Conservation (phyloP, 2,797 vertebrate species). For the Threskiornis aethiopicus region DNA sequence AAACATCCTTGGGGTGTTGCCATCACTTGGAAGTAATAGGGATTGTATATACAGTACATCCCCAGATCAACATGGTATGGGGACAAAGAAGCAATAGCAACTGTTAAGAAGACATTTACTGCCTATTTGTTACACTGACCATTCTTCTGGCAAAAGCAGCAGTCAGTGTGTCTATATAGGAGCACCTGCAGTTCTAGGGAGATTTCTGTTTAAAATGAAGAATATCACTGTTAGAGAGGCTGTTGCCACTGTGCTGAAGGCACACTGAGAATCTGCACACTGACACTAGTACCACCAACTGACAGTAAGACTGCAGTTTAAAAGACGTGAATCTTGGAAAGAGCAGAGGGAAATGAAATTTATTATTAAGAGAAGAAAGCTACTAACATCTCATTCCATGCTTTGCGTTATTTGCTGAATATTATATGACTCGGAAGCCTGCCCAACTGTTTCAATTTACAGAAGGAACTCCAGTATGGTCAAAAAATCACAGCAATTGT, state of each 20-base stretch:
- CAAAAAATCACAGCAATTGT: not conserved
- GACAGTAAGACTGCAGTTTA: not conserved
- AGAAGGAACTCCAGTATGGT: not conserved
- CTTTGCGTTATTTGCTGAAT: not conserved
- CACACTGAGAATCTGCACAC: not conserved
- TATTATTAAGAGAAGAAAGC: not conserved
- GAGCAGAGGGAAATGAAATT: not conserved
- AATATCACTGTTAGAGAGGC: not conserved
- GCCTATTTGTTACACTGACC: not conserved
- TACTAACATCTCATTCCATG: not conserved
- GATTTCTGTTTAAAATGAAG: not conserved
- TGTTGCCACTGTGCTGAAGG: not conserved
- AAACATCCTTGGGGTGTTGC: constrained; percentile 67
- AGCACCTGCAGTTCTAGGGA: not conserved
- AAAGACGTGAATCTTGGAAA: not conserved
- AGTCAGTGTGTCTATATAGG: not conserved
- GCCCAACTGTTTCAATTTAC: not conserved
- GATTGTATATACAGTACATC: not conserved
- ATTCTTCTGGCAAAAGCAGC: not conserved
- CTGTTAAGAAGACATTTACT: not conserved
- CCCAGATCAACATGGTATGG: not conserved
- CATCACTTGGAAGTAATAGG: constrained; percentile 37
- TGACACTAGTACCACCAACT: not conserved
- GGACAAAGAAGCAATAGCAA: not conserved
- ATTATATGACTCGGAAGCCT: not conserved